Percentiles rank a stretch among this genome's conserved stretches.
Conservation (phyloP, 2,888 invertebrate species). For the Drosophila greeni region DNA sequence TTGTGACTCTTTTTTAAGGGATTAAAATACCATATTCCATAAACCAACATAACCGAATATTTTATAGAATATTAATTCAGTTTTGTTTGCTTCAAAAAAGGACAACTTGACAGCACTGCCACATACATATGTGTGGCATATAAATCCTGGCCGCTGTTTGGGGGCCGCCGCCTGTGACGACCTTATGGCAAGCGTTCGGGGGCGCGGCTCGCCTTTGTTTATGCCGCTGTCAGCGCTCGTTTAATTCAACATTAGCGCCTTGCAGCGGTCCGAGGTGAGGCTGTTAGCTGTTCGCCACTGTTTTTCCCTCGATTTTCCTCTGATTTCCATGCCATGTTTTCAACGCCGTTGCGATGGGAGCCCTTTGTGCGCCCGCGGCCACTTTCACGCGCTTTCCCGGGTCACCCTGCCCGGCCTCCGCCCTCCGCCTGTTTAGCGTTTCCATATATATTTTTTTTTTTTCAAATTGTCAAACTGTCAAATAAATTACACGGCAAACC, state of each 20-base stretch:
- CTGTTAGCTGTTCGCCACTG: constrained; percentile 38
- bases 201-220: constrained; percentile 59
- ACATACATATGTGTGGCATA: constrained; percentile 27
- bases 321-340: constrained; percentile 14
- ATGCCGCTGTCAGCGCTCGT: constrained; percentile 70
- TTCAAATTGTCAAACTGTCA: constrained; percentile 70
- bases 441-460: constrained; percentile 32
- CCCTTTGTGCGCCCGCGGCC: constrained; percentile 57
- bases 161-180: constrained; percentile 26
- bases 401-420: neutral
- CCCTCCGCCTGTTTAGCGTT: constrained; percentile 22
- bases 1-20: neutral
- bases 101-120: constrained; percentile 6
- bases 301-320: constrained; percentile 20
- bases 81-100: neutral
- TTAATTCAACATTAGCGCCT: constrained; percentile 74
- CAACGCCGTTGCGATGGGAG: constrained; percentile 45
- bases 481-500: constrained; percentile 65
- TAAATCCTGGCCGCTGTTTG: constrained; percentile 38
- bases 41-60: neutral
- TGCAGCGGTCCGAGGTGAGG: constrained; percentile 56
- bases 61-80: neutral
- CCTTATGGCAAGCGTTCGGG: constrained; percentile 26
- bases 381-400: constrained; percentile 53
- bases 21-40: neutral